Evolutionary conservation across 2,113 vertebrate species (phyloP).

Genomic region (Macrotis lagotis): DNA sequence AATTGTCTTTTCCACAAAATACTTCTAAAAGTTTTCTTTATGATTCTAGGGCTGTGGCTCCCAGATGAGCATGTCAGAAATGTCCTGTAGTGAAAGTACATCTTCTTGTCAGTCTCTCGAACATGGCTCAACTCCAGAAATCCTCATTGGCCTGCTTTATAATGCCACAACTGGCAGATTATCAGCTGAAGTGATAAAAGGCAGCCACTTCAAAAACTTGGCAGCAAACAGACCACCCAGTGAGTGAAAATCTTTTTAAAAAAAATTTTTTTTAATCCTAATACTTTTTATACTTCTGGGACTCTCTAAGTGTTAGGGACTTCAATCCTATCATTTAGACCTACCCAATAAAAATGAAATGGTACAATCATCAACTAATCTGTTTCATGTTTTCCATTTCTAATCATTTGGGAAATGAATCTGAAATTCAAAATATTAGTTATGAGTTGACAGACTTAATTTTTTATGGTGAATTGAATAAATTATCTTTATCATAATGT

Average conservation of each 20-base stretch:
- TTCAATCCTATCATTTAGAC: conserved; percentile 80
- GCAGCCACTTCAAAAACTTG: conserved; percentile 99
- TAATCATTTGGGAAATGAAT: conserved; percentile 84
- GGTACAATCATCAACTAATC: conserved; percentile 82
- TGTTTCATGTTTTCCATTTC: conserved; percentile 84
- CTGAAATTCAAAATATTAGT: conserved; percentile 85
- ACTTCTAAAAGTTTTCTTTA: conserved; percentile 55
- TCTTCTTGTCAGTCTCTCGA: conserved; percentile 96
- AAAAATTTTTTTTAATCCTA: conserved; percentile 74
- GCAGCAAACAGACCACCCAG: conserved; percentile 98
- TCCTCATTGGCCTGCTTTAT: conserved; percentile 96
- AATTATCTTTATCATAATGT: conserved; percentile 81
- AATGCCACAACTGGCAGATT: conserved; percentile 98
- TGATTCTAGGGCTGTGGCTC: conserved; percentile 92
- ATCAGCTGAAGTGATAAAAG: conserved; percentile 98
- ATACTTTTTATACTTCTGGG: conserved; percentile 77
- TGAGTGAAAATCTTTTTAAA: conserved; percentile 88
- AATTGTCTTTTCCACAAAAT: conserved; percentile 19
- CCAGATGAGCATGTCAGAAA: conserved; percentile 94
- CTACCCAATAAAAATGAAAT: conserved; percentile 78
- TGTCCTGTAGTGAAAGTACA: conserved; percentile 94
- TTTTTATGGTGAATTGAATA: conserved; percentile 84
- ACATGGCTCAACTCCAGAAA: conserved; percentile 93
- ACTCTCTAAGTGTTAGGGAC: conserved; percentile 59
- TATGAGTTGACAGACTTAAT: conserved; percentile 83